Conservation (phyloP, 2,797 vertebrate genomes). For the Tauraco hartlaubi region DNA sequence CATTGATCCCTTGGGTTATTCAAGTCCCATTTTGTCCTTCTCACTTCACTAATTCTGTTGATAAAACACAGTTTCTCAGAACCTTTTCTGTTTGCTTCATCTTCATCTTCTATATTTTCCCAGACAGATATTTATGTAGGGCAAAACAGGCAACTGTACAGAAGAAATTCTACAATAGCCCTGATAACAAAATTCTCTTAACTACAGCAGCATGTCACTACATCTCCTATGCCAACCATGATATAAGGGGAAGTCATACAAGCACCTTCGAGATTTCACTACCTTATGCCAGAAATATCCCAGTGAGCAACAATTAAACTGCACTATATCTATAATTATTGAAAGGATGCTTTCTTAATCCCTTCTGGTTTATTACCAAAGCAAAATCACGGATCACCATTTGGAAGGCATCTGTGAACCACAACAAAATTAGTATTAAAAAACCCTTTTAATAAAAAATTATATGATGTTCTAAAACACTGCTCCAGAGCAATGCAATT, state of each 20-base stretch:
- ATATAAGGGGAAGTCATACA: background rate
- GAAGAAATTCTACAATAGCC: background rate
- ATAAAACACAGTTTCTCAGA: background rate
- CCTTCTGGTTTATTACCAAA: background rate
- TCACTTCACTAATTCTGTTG: constrained; percentile 4
- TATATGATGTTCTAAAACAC: background rate
- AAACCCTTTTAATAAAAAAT: background rate
- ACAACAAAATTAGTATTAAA: background rate
- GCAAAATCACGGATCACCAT: background rate
- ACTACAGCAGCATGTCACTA: background rate
- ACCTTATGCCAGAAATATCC: background rate
- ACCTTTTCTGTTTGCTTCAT: background rate
- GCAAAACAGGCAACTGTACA: background rate
- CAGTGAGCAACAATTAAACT: background rate
- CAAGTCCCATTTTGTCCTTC: background rate
- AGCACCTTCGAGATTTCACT: background rate
- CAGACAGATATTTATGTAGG: background rate
- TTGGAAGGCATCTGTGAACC: background rate
- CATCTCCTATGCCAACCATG: background rate
- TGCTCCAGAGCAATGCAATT: background rate
- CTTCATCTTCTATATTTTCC: background rate
- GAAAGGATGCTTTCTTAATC: background rate
- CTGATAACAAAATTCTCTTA: background rate
- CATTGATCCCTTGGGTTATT: background rate
- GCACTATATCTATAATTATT: background rate